These are phyloP conservation scores for Deilephila porcellus DNA, from an alignment of 2,888 invertebrate species.

Conservation along the genomic window DNA sequence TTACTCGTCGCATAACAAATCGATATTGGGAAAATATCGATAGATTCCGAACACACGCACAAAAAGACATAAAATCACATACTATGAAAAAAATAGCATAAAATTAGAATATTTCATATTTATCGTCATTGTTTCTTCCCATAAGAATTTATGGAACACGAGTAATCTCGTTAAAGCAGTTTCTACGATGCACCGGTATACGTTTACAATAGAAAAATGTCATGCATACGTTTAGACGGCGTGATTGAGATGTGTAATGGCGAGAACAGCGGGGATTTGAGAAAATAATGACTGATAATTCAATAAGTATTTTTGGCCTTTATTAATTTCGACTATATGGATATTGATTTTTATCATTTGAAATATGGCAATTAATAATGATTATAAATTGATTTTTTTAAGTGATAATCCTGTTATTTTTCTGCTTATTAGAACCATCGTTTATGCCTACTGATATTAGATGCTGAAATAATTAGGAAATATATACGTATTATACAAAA, in stretches of 20 bases:
- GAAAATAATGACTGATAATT: background rate
- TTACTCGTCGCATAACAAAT: background rate
- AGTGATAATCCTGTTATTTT: no score
- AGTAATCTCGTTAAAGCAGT: constrained; percentile 7
- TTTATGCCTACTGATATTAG: no score
- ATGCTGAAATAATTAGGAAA: no score
- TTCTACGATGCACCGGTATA: constrained; percentile 33
- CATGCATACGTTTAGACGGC: constrained; percentile 44
- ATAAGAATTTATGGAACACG: constrained; percentile 32
- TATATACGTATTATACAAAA: no score
- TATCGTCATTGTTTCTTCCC: constrained; percentile 9
- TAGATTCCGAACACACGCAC: background rate
- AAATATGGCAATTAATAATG: no score
- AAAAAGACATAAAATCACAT: background rate
- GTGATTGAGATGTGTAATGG: constrained; percentile 47
- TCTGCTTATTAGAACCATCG: no score
- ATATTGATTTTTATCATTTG: no score
- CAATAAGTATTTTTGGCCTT: no score
- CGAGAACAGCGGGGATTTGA: constrained; percentile 36
- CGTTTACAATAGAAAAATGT: constrained; percentile 47
- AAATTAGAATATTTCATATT: constrained; percentile 15
- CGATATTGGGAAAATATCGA: background rate
- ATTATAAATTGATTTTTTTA: no score
- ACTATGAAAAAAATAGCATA: constrained; percentile 2
- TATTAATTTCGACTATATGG: no score